Conservation (phyloP, 2,888 invertebrate genomes). For the Pristionchus japonicus region DNA sequence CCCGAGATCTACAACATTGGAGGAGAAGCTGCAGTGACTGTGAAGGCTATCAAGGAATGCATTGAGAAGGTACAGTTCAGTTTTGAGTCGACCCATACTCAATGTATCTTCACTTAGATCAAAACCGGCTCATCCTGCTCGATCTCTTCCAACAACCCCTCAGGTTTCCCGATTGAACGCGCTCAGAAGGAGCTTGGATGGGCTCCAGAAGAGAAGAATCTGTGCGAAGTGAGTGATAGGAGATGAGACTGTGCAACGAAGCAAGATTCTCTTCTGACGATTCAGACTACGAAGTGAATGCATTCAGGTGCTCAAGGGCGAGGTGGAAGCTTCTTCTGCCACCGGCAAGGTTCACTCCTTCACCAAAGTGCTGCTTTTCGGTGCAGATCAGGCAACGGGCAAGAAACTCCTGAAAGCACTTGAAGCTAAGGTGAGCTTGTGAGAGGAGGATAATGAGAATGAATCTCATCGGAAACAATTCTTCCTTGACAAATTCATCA, state of each 20-base stretch:
- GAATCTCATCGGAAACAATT: not conserved
- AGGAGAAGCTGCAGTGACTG: not conserved
- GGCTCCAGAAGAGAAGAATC: slow-evolving; percentile 3
- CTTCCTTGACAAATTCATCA: not conserved
- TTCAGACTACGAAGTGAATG: no score
- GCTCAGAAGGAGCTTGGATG: slow-evolving; percentile 27
- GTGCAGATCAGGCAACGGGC: not conserved
- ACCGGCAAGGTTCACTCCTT: not conserved
- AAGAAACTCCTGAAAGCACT: not conserved
- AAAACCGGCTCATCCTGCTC: not conserved
- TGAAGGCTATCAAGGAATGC: not conserved
- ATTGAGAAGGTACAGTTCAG: not conserved
- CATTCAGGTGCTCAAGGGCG: not conserved
- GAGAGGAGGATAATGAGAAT: not conserved
- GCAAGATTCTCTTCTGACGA: no score
- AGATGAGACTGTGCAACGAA: no score
- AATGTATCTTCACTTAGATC: not conserved
- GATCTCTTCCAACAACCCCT: not conserved
- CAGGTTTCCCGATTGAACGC: slow-evolving; percentile 7
- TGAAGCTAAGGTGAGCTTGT: not conserved
- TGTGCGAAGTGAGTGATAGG: not conserved
- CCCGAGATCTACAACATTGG: slow-evolving; percentile 47
- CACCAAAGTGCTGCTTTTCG: not conserved
- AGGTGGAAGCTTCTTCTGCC: not conserved
- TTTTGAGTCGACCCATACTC: not conserved